Conservation (phyloP, 2,113 vertebrate species). For the Xenopus borealis region DNA sequence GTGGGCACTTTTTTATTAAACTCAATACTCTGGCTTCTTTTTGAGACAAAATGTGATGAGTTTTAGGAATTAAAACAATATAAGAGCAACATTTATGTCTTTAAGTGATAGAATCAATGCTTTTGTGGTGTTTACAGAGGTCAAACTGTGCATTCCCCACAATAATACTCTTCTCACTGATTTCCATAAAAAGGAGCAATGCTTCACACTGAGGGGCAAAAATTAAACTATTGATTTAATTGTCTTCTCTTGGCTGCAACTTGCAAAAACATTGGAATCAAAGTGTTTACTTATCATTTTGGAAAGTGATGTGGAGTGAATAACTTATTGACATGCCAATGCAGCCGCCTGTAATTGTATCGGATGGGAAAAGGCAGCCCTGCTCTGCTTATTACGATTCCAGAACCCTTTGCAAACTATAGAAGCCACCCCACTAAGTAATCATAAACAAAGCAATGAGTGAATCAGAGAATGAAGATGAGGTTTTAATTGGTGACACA, state of each 20-base stretch:
- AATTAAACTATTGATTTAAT: constrained; percentile 83
- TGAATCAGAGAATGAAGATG: constrained; percentile 82
- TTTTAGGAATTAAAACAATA: constrained; percentile 1
- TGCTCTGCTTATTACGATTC: constrained; percentile 73
- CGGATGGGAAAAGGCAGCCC: constrained; percentile 75
- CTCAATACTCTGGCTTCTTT: no score
- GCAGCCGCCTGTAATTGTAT: constrained; percentile 67
- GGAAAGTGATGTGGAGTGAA: constrained; percentile 80
- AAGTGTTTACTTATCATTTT: constrained; percentile 86
- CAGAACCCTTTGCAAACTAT: constrained; percentile 56
- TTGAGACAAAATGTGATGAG: not conserved
- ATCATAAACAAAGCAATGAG: constrained; percentile 82
- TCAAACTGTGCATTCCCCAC: constrained; percentile 30
- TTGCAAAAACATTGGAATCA: constrained; percentile 73
- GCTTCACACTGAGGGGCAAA: constrained; percentile 62
- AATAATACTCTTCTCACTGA: constrained; percentile 78
- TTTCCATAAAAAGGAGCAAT: constrained; percentile 73
- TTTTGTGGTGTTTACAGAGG: constrained; percentile 2
- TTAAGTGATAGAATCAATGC: constrained; percentile 1
- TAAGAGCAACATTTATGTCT: not conserved
- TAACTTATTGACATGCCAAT: constrained; percentile 94
- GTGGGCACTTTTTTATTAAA: no score
- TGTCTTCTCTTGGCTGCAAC: constrained; percentile 60
- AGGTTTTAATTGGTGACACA: constrained; percentile 94
- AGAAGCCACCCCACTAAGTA: constrained; percentile 75